Base-by-base conservation (phyloP, 2,797 vertebrate genomes). In the Poecilia picta region DNA sequence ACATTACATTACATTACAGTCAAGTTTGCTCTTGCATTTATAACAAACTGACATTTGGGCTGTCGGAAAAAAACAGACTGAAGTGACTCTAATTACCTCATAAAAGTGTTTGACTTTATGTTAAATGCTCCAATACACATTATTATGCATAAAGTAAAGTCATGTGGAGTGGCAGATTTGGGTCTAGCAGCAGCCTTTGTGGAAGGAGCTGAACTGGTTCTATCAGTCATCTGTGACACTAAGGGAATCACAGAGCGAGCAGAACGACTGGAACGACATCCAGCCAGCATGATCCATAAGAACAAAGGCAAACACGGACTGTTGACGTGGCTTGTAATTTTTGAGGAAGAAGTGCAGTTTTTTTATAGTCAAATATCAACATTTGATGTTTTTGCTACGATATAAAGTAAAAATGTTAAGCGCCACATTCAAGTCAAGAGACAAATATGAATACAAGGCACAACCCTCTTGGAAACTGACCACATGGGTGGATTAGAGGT, bases 81-180 rank as follows among this genome's bases (percentile, higher is more conserved):
- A 81, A 85, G 83, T 75, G 47, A 75, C n/a, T 75, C 81, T 75
- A 78, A 84, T 82, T 82, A 78, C 83, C 72, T 77, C 39, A 71
- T 76, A 45, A 80, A 81, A 78, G 79, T 73, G 77, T 82, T 75
- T 84, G 70, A 84, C 79, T 89, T 76, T 45, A 78, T 72, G 80
- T 83, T 90, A 78, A 89, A 87, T 90, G 87, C 83, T 90, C 79
- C 80, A 87, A 88, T 79, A 72, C 64, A 59, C 76, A 84, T 83
- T 81, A 81, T 83, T 85, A 43, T 83, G 47, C 74, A 55, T 84
- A 88, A 82, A 85, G 83, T 82, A 78, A 59, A 88, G 79, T 73
- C 74, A 75, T 70, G 73, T 64, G 64, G 72, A 49, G 76, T 93
- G 94, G 95, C 95, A 95, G 93, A 95, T 92, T 88, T 91, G 84